Conservation (phyloP, 2,113 vertebrate genomes). For the Procavia capensis region DNA sequence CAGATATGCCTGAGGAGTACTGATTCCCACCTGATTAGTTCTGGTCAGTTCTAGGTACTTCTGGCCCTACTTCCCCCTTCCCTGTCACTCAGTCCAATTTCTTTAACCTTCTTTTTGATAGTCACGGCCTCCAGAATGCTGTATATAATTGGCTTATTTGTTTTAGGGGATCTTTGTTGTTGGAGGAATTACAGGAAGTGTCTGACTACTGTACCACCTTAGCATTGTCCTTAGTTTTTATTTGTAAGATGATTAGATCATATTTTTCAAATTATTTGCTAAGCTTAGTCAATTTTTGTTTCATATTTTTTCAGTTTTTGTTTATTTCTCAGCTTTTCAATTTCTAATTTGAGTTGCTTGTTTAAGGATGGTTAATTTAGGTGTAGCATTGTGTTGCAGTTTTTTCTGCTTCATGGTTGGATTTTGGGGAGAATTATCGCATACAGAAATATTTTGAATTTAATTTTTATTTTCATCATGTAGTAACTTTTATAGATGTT, state of each 20-base stretch:
- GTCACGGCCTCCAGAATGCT: no score
- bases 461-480: constrained; percentile 42
- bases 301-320: background rate
- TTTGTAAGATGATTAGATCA: background rate
- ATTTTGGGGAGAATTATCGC: background rate
- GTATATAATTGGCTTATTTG: no score
- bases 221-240: background rate
- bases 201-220: no score
- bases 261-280: background rate
- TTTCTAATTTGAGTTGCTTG: constrained; percentile 16
- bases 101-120: no score
- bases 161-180: no score
- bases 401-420: background rate
- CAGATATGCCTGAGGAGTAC: no score
- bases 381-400: background rate
- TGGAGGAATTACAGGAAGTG: no score
- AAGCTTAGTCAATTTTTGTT: background rate
- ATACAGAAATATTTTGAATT: background rate
- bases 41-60: no score
- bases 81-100: no score
- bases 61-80: no score
- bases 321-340: background rate
- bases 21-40: no score
- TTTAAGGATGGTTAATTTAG: background rate
- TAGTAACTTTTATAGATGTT: background rate